These are phyloP conservation scores for Hormaphis cornu DNA, from an alignment of 1,140 invertebrate genomes.

Conservation along the genomic window DNA sequence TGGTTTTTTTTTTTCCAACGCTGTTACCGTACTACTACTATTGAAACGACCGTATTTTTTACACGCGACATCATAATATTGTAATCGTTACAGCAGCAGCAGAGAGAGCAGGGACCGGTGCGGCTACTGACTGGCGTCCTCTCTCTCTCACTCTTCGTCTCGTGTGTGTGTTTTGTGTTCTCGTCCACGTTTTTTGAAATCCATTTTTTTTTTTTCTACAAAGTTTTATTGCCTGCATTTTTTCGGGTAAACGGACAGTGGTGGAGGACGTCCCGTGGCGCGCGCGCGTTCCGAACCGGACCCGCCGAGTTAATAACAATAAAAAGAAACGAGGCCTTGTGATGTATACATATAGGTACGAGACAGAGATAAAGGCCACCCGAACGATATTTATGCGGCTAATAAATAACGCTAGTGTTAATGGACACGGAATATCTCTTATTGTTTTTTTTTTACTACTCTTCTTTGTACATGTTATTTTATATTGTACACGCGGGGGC, in stretches of 20 bases:
- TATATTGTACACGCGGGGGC: background rate
- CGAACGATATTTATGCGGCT: constrained; percentile 30
- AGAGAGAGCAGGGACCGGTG: too few species aligned
- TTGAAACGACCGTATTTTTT: too few species aligned
- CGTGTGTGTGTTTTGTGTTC: too few species aligned
- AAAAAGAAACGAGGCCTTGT: constrained; percentile 21
- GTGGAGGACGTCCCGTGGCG: constrained; percentile 12
- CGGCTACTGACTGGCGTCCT: too few species aligned
- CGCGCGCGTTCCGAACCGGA: background rate
- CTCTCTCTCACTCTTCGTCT: too few species aligned
- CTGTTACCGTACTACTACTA: too few species aligned
- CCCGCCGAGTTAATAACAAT: constrained; percentile 28
- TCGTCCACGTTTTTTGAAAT: too few species aligned
- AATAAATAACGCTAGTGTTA: constrained; percentile 31
- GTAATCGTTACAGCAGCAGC: too few species aligned
- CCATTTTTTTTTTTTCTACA: too few species aligned
- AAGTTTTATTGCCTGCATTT: too few species aligned
- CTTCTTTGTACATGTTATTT: background rate
- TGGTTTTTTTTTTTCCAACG: too few species aligned
- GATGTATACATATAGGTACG: background rate
- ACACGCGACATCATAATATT: too few species aligned
- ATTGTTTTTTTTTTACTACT: constrained; percentile 25
- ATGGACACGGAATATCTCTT: constrained; percentile 19
- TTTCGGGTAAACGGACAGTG: background rate
- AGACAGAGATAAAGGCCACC: constrained; percentile 28